Percentiles rank a stretch among this genome's conserved stretches.
phyloP scores from a whole-genome alignment of 2,113 vertebrate genomes.

The Bos javanicus region DNA sequence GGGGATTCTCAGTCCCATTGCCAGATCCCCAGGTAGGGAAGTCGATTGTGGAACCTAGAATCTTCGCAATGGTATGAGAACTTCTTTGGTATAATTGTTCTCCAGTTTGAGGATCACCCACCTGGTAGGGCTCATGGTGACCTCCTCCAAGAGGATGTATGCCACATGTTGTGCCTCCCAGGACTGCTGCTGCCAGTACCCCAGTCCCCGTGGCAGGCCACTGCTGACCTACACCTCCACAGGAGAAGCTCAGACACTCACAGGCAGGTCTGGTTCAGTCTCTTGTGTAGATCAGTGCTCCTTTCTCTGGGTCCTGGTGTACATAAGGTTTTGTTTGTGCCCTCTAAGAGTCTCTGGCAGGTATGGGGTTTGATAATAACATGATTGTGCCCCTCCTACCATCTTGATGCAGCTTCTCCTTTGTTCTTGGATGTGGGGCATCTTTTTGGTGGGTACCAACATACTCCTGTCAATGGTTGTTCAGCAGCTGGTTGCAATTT shows the following conservation, averaged over 20 bases:
- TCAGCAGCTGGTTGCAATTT: not conserved
- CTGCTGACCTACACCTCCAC: not conserved
- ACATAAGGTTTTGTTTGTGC: not conserved
- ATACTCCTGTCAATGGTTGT: not conserved
- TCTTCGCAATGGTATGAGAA: not conserved
- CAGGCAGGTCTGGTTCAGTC: not conserved
- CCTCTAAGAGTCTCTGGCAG: not conserved
- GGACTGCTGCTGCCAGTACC: not conserved
- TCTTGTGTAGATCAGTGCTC: not conserved
- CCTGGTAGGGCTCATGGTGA: not conserved
- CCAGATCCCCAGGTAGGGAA: not conserved
- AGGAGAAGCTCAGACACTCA: not conserved
- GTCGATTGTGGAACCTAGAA: not conserved
- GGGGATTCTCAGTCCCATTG: not conserved
- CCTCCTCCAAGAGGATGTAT: not conserved
- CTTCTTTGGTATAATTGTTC: not conserved
- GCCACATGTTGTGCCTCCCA: not conserved
- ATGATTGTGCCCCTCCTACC: not conserved
- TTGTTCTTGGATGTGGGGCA: not conserved
- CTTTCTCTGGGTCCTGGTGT: not conserved
- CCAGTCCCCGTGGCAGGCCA: not conserved
- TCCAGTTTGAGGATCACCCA: not conserved
- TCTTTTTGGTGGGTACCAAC: not conserved
- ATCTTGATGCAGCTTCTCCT: not conserved
- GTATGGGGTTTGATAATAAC: not conserved